phyloP scores from a whole-genome alignment of 2,888 invertebrate species.

The Tetragonula carbonaria region DNA sequence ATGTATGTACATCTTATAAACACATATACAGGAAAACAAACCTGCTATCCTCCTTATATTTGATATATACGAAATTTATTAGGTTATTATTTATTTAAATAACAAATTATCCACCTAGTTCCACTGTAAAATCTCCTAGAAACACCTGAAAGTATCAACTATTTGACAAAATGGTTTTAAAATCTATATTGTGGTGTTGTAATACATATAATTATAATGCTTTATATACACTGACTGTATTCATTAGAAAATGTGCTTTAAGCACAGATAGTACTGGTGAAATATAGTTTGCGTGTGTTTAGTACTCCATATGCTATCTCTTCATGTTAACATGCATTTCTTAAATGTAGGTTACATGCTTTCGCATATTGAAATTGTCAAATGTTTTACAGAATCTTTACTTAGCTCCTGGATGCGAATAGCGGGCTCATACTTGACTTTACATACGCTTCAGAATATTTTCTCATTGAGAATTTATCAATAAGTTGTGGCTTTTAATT shows the following conservation, averaged over 20 bases:
- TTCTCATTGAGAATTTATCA: slow-evolving; percentile 64
- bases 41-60: slow-evolving; percentile 78
- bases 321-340: slow-evolving; percentile 68
- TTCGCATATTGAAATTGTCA: slow-evolving; percentile 69
- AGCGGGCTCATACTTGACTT: slow-evolving; percentile 72
- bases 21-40: slow-evolving; percentile 73
- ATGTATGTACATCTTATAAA: slow-evolving; percentile 48
- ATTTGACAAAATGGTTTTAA: slow-evolving; percentile 50
- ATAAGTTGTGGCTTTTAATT: slow-evolving; percentile 70
- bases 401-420: slow-evolving; percentile 74
- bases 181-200: slow-evolving; percentile 47
- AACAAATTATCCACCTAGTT: slow-evolving; percentile 45
- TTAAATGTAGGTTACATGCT: slow-evolving; percentile 68
- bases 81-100: slow-evolving; percentile 57
- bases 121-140: slow-evolving; percentile 51
- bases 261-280: slow-evolving; percentile 61
- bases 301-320: slow-evolving; percentile 62
- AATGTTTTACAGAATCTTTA: slow-evolving; percentile 74
- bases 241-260: slow-evolving; percentile 60
- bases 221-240: slow-evolving; percentile 54
- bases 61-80: slow-evolving; percentile 54
- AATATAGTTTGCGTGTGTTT: slow-evolving; percentile 65
- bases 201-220: slow-evolving; percentile 57
- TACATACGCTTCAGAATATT: slow-evolving; percentile 68
- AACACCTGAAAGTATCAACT: slow-evolving; percentile 63